Evolutionary conservation across 2,797 vertebrate species (phyloP).

Genomic region (Vespertilio murinus): DNA sequence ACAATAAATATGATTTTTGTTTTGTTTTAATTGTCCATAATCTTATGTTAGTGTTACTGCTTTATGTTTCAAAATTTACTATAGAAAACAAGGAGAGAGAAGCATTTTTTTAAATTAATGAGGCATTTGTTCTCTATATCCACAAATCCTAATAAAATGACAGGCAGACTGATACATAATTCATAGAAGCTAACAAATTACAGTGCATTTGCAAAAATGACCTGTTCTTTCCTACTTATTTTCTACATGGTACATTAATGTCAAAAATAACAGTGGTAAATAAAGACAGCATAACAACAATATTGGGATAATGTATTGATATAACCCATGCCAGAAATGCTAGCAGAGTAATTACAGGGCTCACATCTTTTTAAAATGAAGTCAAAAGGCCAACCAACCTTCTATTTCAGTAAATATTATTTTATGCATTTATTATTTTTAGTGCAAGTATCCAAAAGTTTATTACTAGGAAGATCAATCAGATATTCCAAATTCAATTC

Average conservation of each 20-base stretch:
- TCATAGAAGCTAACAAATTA: constrained; percentile 60
- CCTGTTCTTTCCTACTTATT: constrained; percentile 55
- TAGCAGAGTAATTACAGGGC: constrained; percentile 44
- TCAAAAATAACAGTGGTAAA: constrained; percentile 53
- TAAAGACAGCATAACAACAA: constrained; percentile 31
- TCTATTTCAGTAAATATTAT: constrained; percentile 49
- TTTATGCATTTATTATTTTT: constrained; percentile 40
- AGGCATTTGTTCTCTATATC: constrained; percentile 53
- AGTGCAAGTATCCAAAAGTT: constrained; percentile 10
- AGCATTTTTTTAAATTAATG: constrained; percentile 45
- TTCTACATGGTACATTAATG: constrained; percentile 48
- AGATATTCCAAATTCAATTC: background rate
- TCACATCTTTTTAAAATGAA: background rate
- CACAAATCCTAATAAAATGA: constrained; percentile 60
- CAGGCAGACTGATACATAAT: constrained; percentile 62
- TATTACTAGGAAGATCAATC: constrained; percentile 1
- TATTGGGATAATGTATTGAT: constrained; percentile 15
- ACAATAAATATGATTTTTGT: constrained; percentile 1
- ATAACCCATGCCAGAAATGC: constrained; percentile 25
- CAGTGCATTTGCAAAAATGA: constrained; percentile 51
- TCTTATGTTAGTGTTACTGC: constrained; percentile 4
- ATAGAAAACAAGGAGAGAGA: background rate
- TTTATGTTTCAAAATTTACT: constrained; percentile 45
- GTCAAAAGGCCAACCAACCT: background rate
- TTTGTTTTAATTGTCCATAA: background rate